Base-by-base conservation (phyloP, 2,888 invertebrate species). In the Tinea pellionella region DNA sequence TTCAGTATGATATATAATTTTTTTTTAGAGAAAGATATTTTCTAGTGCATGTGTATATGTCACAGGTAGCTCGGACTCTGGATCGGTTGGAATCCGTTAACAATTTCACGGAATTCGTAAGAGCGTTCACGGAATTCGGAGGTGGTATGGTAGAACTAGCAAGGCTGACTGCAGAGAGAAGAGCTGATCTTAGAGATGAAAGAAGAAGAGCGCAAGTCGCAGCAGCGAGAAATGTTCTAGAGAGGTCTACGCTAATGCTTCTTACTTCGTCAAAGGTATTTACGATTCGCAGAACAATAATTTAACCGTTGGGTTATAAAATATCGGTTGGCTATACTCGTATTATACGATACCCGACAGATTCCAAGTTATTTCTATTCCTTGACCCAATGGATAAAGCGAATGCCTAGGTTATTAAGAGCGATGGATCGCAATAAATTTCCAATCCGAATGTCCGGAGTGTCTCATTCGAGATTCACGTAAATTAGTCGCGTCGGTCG, bases 81-180 rank as follows among this genome's bases (percentile, higher is more conserved):
- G 94, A 94, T 68, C 91, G 95, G 62, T 87, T 96, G 70, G 96
- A 96, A 80, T 94, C 94, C 59, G 95, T 96, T 64, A 93, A 94
- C 67, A 96, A 95, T 85, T 96, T 96, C 75, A 96, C 98, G 59
- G 99, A 99, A 84, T 99, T 99, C 80, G 98, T 99, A 61, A 96
- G 97, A 75, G 97, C 98, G 18, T 99, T 99, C 88, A 97, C 98
- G 67, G 96, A 98, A 78, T 99, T 99, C 78, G 99, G 99, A 43
- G 94, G 94, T 18, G 98, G 99, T 79, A 99, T 99, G 98, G 98
- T 99, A 65, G 98, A 99, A 78, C 87, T 99, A 67, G 98, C 99
- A 19, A 95, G 98, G 77, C 89, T 98, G 62, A 97, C 97, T 16
- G 97, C 91, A 41, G 92, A 92, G 71, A 80, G 92, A 63, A 89